Conservation (phyloP, 1,140 invertebrate species). For the Eriosoma lanigerum region DNA sequence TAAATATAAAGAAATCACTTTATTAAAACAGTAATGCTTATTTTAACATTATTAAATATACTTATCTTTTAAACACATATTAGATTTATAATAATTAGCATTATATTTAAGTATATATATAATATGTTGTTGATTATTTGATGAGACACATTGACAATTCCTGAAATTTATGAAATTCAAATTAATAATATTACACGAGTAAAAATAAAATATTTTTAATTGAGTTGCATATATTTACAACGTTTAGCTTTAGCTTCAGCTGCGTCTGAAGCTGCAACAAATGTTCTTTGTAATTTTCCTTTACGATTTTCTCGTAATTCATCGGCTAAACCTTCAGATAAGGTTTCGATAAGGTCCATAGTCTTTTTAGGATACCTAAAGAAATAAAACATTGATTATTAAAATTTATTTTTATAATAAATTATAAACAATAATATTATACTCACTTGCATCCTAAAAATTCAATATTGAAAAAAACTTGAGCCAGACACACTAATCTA, state of each 20-base stretch:
- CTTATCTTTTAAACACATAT: no score
- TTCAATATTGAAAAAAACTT: slow-evolving; percentile 81
- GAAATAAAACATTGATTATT: slow-evolving; percentile 47
- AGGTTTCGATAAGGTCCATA: slow-evolving; percentile 73
- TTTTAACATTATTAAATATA: no score
- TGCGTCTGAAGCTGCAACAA: slow-evolving; percentile 76
- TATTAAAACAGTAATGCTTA: no score
- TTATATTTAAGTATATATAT: no score
- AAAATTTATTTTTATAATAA: background rate
- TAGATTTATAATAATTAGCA: no score
- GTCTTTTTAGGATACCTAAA: slow-evolving; percentile 75
- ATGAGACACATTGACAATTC: no score
- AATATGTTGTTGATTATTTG: no score
- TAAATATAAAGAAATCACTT: no score
- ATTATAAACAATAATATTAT: background rate
- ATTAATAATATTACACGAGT: no score
- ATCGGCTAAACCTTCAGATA: slow-evolving; percentile 70
- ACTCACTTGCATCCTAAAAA: slow-evolving; percentile 77
- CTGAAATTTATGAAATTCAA: no score
- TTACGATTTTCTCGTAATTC: slow-evolving; percentile 70
- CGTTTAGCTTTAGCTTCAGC: slow-evolving; percentile 66
- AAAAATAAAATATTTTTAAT: no score
- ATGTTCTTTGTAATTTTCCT: slow-evolving; percentile 71
- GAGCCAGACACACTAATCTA: slow-evolving; percentile 75
- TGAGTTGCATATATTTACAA: no score